Percentiles rank a stretch among this genome's conserved stretches.
Conservation (phyloP, 2,888 invertebrate species). For the Phyto melanocephala region DNA sequence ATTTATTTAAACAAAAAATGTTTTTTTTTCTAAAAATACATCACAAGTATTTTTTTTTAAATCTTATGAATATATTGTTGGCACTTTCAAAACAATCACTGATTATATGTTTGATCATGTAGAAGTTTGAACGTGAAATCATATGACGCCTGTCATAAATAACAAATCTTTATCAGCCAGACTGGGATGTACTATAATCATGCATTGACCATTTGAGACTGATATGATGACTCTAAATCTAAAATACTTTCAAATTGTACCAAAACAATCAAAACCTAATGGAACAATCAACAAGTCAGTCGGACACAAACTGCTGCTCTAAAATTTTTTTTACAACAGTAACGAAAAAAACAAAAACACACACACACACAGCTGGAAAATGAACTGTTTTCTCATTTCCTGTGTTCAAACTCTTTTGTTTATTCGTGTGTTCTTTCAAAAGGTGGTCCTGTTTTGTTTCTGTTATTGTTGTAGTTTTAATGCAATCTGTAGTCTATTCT, state of each 20-base stretch:
- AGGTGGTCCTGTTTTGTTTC: slow-evolving; percentile 10
- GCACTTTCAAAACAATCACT: too few species aligned
- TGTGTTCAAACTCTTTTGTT: slow-evolving; percentile 24
- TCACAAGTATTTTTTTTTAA: too few species aligned
- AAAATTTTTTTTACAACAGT: neutral
- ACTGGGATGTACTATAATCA: slow-evolving; percentile 52
- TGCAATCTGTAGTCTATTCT: neutral
- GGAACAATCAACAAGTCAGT: slow-evolving; percentile 23
- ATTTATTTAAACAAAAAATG: too few species aligned
- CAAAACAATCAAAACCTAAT: slow-evolving; percentile 12
- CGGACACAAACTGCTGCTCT: slow-evolving; percentile 3
- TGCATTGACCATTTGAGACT: neutral
- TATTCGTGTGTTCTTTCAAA: neutral
- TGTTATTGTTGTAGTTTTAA: neutral
- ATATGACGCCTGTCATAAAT: slow-evolving; percentile 51
- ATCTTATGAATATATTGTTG: too few species aligned
- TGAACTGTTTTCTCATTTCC: slow-evolving; percentile 32
- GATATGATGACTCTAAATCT: neutral
- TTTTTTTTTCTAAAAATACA: too few species aligned
- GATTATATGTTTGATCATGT: too few species aligned
- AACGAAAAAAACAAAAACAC: neutral
- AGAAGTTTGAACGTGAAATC: too few species aligned
- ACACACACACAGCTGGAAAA: neutral
- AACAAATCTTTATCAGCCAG: slow-evolving; percentile 36
- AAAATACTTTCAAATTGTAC: neutral